Conservation (phyloP, 2,888 invertebrate genomes). For the Oscheius sp. region DNA sequence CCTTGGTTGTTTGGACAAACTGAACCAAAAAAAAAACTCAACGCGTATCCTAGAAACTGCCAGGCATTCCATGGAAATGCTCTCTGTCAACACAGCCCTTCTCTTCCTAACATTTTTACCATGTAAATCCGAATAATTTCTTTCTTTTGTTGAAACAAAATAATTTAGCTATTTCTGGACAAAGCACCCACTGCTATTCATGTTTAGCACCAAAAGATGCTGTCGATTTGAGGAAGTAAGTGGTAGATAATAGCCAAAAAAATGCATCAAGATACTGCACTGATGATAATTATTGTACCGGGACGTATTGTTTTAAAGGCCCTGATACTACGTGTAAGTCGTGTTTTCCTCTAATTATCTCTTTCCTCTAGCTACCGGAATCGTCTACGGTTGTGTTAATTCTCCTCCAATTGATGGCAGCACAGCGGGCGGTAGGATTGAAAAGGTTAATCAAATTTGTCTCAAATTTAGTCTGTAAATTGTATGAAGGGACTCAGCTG, state of each 20-base stretch:
- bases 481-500: background rate
- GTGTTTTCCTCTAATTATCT: background rate
- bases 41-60: conserved; percentile 7
- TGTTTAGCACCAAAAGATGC: conserved; percentile 7
- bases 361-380: background rate
- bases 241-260: background rate
- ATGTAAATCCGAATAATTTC: no score
- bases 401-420: conserved; percentile 14
- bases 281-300: conserved; percentile 2
- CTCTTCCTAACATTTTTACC: background rate
- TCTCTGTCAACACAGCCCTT: background rate
- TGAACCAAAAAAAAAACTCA: background rate
- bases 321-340: conserved; percentile 14
- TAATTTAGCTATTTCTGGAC: background rate
- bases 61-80: background rate
- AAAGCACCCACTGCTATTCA: conserved; percentile 4
- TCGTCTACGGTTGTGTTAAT: conserved; percentile 16
- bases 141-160: background rate
- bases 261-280: conserved; percentile 1
- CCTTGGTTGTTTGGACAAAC: background rate
- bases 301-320: conserved; percentile 20
- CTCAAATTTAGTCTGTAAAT: conserved; percentile 1
- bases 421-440: conserved; percentile 4
- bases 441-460: background rate
- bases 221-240: background rate